phyloP scores from a whole-genome alignment of 1,140 invertebrate species.

The Monomorium pharaonis region DNA sequence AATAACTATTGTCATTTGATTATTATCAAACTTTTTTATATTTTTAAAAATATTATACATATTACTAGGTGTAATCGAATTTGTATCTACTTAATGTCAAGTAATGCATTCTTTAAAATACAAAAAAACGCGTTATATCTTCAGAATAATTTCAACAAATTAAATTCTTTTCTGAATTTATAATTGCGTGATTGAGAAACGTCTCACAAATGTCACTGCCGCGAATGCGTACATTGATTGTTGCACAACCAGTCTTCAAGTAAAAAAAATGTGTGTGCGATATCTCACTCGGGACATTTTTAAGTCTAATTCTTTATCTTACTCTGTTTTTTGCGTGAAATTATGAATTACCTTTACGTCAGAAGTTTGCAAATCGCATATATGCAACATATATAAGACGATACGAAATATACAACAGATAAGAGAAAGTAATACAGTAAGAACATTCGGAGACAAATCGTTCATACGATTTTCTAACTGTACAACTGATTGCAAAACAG shows the following conservation, averaged over 20 bases:
- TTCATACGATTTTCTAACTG: neutral
- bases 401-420: constrained; percentile 4
- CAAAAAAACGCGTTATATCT: neutral
- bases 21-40: no score
- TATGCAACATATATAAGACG: neutral
- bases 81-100: neutral
- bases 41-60: neutral
- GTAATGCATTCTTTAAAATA: neutral
- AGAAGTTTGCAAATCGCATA: neutral
- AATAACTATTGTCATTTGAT: no score
- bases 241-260: neutral
- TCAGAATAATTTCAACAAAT: neutral
- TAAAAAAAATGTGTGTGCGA: neutral
- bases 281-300: neutral
- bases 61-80: neutral
- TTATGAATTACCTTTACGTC: neutral
- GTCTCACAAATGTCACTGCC: constrained; percentile 8
- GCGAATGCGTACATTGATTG: neutral
- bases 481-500: neutral
- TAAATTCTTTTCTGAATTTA: neutral
- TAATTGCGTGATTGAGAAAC: neutral
- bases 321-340: neutral
- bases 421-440: constrained; percentile 28
- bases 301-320: neutral
- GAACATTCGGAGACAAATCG: neutral